Conservation (phyloP, 2,113 vertebrate genomes). For the Psettodes erumei region DNA sequence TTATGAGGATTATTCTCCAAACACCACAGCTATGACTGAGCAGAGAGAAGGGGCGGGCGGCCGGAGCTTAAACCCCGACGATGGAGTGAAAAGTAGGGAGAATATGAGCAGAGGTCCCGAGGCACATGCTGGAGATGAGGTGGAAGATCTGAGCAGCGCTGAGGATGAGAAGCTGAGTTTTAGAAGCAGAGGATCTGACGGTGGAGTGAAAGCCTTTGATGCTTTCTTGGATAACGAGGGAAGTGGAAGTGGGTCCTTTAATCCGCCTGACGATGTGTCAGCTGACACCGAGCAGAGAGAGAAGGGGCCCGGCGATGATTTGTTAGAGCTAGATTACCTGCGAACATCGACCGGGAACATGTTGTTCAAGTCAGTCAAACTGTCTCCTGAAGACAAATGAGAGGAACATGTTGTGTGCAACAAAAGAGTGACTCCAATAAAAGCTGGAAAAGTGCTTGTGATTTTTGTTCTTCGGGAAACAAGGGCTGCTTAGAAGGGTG, state of each 20-base stretch:
- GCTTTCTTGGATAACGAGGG: constrained; percentile 22
- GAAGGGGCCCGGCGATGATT: constrained; percentile 10
- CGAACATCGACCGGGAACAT: constrained; percentile 45
- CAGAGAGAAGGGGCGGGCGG: not conserved
- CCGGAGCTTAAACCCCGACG: not conserved
- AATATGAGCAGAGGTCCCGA: not conserved
- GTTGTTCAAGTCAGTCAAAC: constrained; percentile 55
- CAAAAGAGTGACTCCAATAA: constrained; percentile 40
- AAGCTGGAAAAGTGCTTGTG: constrained; percentile 6
- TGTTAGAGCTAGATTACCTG: constrained; percentile 52
- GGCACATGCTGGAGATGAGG: not conserved
- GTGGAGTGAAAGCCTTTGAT: not conserved
- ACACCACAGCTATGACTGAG: not conserved
- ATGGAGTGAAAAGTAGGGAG: not conserved
- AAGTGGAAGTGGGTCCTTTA: constrained; percentile 37
- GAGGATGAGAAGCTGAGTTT: not conserved
- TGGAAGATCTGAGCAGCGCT: not conserved
- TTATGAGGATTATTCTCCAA: not conserved
- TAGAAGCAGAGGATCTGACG: not conserved
- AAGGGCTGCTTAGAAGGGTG: not conserved
- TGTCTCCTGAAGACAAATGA: not conserved
- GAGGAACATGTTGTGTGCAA: not conserved
- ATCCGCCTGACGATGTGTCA: not conserved
- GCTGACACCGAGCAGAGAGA: not conserved
- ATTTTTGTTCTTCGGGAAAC: constrained; percentile 13